Evolutionary conservation across 2,113 vertebrate genomes (phyloP).

Genomic region (Parotia lawesii): DNA sequence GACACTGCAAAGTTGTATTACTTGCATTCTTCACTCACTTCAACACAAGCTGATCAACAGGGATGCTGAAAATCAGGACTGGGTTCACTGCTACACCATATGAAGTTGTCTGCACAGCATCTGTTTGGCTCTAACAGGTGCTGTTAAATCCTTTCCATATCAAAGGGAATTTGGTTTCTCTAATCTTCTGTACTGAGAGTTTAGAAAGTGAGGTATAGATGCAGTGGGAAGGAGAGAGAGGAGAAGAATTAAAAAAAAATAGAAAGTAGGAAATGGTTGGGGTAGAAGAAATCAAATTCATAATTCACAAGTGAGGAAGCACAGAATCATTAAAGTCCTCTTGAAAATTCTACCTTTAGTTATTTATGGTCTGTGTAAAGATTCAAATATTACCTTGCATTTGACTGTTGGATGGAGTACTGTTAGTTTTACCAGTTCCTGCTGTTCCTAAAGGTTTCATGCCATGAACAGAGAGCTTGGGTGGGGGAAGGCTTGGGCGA

Average conservation of each 20-base stretch:
- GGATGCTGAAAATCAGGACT: background rate
- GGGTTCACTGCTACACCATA: background rate
- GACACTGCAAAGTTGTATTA: background rate
- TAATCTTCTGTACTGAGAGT: background rate
- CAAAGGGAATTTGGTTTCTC: background rate
- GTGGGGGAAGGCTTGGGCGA: constrained; percentile 81
- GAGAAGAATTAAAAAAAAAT: background rate
- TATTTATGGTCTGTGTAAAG: background rate
- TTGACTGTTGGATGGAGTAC: background rate
- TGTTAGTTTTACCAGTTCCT: constrained; percentile 59
- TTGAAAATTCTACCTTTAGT: background rate
- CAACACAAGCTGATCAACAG: background rate
- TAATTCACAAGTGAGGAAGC: background rate
- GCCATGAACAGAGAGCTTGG: constrained; percentile 81
- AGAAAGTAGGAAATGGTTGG: background rate
- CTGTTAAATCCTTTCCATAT: background rate
- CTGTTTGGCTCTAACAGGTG: background rate
- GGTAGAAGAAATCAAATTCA: background rate
- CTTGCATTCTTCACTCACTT: background rate
- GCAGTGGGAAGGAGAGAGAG: background rate
- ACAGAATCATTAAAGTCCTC: background rate
- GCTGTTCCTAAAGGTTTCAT: constrained; percentile 81
- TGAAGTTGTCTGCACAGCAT: background rate
- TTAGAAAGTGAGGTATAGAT: background rate
- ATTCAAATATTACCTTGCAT: constrained; percentile 71